Base-by-base conservation (phyloP, 2,888 invertebrate genomes). In the Eupithecia centaureata region DNA sequence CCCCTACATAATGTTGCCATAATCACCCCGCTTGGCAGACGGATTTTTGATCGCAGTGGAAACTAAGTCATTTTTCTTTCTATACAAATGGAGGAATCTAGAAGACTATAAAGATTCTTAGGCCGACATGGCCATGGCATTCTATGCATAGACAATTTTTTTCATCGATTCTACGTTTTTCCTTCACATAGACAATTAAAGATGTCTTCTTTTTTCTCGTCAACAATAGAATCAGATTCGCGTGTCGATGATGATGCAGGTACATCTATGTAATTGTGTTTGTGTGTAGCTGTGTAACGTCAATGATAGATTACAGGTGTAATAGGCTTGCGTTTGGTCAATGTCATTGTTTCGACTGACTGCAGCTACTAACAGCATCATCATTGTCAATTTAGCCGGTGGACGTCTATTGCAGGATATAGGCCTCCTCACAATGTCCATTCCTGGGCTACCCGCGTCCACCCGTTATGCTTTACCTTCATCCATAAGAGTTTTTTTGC, bases 161-260 rank as follows among this genome's bases (percentile, higher is more conserved):
- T 32, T 33, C 5, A 22, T 22, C 13, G 22, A 32, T 32, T 57
- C 32, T 2, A 32, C 27, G 28, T 62, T 67, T 70, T 73, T 70
- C 72, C 70, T 70, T 68, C 68, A 61, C 76, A 74, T 73, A 77
- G 77, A 77, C 74, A 80, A 81, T 81, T 76, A 78, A 76, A 77
- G 68, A 70, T 73, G 79, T 77, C 75, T 76, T 76, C 71, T 76
- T 77, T 78, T 77, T 79, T 76, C 52, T 73, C 57, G 13, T 38
- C 54, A 73, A 80, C 81, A 81, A 81, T 79, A 74, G 79, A 68
- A 64, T 28, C 59, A 65, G 71, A 61, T 47, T 79, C 76, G 81
- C 77, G 78, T 80, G 78, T 68, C 72, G 68, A 66, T 63, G 54
- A 70, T 72, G 66, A 64, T 42, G 59, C 64, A 52, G 52, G 57